Base-by-base conservation (phyloP, 2,113 vertebrate species). In the Marmota flaviventris region DNA sequence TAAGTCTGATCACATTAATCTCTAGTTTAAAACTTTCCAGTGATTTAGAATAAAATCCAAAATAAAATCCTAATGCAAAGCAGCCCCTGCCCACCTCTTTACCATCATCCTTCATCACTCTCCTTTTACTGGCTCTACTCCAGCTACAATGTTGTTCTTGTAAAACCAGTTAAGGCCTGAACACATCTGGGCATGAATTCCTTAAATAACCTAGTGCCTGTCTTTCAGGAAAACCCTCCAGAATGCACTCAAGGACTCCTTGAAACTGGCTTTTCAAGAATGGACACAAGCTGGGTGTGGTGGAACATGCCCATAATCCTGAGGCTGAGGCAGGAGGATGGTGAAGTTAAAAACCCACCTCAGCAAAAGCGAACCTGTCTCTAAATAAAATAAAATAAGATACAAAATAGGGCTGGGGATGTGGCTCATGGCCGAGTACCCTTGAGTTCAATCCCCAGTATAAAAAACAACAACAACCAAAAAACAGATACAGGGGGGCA, bases 1-100 rank as follows among this genome's bases (percentile, higher is more conserved):
- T 58, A 82, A 83, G 20, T 72, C 8, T 34, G 70, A 56, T 22
- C 56, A 17, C 9, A 86, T 22, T 34, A 27, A 63, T 91, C 61
- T 95, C 67, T 34, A 86, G 39, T 79, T 86, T n/a, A 79, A 94
- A 93, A 79, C 17, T 12, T 78, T 85, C 61, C 51, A 22, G 22
- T 32, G 69, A 34, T 76, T 89, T 22, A 89, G 51, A 89, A 95
- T 73, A 85, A 95, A 93, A 53, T 9, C 70, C n/a, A 37, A 67
- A 92, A 63, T 32, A 39, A 77, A 18, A 69, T 42, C 51, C 18
- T 39, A 5, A 58, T 56, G 25, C 65, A 63, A 91, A 4, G 58
- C 61, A 75, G 77, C 17, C 22, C 4, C 58, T 32, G 29, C 5
- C 39, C 72, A 75, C 9, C 24, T 11, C 25, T 63, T 25, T 11